phyloP scores from a whole-genome alignment of 2,113 vertebrate genomes.

The Miniopterus natalensis region DNA sequence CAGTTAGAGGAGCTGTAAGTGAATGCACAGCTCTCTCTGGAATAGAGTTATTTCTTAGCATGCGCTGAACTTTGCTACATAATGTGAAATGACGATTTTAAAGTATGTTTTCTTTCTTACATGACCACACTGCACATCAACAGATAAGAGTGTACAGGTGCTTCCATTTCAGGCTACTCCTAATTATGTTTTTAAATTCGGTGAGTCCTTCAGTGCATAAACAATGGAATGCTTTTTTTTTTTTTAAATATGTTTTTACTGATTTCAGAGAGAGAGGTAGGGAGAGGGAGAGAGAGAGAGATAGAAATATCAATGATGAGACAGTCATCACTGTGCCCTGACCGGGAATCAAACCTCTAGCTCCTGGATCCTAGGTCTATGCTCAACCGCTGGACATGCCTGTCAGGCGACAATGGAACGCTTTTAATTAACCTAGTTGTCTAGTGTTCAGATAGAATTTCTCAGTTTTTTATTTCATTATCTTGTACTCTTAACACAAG shows the following conservation, averaged over 20 bases:
- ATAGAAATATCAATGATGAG: too few relatives aligned
- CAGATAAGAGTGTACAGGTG: not conserved
- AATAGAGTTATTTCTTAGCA: slow-evolving; percentile 50
- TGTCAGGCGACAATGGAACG: not conserved
- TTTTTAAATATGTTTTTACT: too few relatives aligned
- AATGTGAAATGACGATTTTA: slow-evolving; percentile 41
- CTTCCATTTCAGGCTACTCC: not conserved
- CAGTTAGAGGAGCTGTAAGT: slow-evolving; percentile 6
- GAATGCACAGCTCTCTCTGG: not conserved
- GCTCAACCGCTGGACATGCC: too few relatives aligned
- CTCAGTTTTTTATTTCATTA: slow-evolving; percentile 48
- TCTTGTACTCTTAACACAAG: not conserved
- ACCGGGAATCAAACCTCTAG: too few relatives aligned
- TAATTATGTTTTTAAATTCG: slow-evolving; percentile 58
- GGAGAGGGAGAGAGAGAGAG: too few relatives aligned
- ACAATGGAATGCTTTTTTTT: not conserved
- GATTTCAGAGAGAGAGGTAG: too few relatives aligned
- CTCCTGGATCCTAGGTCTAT: too few relatives aligned
- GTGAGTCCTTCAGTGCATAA: not conserved
- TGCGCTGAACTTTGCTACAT: slow-evolving; percentile 30
- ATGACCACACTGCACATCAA: slow-evolving; percentile 9
- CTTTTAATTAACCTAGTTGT: slow-evolving; percentile 33
- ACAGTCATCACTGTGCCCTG: too few relatives aligned
- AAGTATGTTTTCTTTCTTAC: slow-evolving; percentile 37
- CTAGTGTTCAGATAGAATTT: slow-evolving; percentile 42